Evolutionary conservation across 2,797 vertebrate genomes (phyloP), one percentile per base, ranked within the genome.

Genomic region (Eulemur mongoz): DNA sequence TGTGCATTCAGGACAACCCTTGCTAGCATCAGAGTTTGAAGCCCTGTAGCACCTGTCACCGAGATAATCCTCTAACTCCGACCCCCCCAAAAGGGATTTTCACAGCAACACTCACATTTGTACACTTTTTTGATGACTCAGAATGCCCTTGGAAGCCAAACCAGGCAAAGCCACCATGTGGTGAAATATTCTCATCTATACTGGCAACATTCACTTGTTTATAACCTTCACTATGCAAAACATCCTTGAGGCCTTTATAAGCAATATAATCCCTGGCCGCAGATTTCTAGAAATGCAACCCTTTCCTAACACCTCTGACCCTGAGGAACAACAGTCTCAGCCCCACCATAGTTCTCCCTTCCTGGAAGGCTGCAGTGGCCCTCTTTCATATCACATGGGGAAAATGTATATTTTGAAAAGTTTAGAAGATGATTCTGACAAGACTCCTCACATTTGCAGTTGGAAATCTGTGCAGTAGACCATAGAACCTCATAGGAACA

Each of bases 91-190:
- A 11, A 8, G 13, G 7, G 25, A 17, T 50, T 93, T 85, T 76
- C 79, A 80, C 32, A 78, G 82, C 18, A 70, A 43, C 1, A 7
- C 43, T 54, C 69, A 48, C 72, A 85, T 78, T 50, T 61, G 38
- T 83, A 81, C 6, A 22, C 54, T 70, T 92, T 73, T 35, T 18
- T 48, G 22, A 88, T 83, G 63, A 75, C 61, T 69, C 82, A 54
- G 9, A 48, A 59, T 63, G n/a, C 80, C 79, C 75, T 93, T 90
- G 78, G 80, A 93, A 94, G 65, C 52, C 63, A 88, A 73, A 67
- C 52, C 48, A 89, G n/a, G n/a, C 14, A 87, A 95, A 75, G 50
- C 23, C 88, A 85, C 80, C 81, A 59, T 48, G 25, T 52, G 20
- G 59, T 67, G n/a, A 95, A 69, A 82, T 5, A 70, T 27, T 82